Evolutionary conservation across 2,888 invertebrate genomes (phyloP).

Genomic region (Agapetus fuscipes): DNA sequence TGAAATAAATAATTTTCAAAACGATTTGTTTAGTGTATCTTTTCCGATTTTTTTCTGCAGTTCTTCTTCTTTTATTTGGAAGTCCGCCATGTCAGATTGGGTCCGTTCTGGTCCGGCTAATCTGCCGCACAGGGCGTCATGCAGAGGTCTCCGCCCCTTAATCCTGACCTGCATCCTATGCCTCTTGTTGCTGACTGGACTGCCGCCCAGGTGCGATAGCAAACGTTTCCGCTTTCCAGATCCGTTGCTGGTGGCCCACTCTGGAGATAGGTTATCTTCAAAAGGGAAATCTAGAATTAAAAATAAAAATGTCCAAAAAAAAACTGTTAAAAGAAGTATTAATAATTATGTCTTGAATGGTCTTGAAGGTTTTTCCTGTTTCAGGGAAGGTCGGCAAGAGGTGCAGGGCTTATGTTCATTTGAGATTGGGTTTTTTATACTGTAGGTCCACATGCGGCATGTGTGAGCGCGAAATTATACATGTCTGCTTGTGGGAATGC

Average conservation of each 20-base stretch:
- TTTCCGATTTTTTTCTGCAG: not conserved
- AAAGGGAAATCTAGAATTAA: not conserved
- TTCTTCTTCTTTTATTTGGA: not conserved
- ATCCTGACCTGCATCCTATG: constrained; percentile 33
- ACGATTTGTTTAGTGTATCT: not conserved
- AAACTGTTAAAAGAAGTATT: not conserved
- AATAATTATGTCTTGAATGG: not conserved
- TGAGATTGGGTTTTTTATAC: too few relatives aligned
- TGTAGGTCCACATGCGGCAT: too few relatives aligned
- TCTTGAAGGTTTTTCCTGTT: too few relatives aligned
- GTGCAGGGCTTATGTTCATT: too few relatives aligned
- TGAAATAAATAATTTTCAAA: not conserved
- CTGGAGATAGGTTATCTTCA: not conserved
- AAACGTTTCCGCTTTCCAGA: constrained; percentile 13
- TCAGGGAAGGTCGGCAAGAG: too few relatives aligned
- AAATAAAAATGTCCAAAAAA: not conserved
- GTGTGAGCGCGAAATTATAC: too few relatives aligned
- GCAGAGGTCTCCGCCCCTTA: constrained; percentile 35
- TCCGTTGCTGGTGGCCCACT: not conserved
- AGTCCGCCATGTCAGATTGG: constrained; percentile 5
- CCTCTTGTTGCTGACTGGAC: constrained; percentile 38
- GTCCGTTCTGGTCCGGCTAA: constrained; percentile 20
- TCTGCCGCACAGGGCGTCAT: constrained; percentile 12
- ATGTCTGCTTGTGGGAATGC: too few relatives aligned
- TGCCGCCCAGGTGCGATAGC: constrained; percentile 29